Percentiles rank a stretch among this genome's conserved stretches.
phyloP scores from a whole-genome alignment of 2,888 invertebrate genomes.

The Fragum whitleyi region DNA sequence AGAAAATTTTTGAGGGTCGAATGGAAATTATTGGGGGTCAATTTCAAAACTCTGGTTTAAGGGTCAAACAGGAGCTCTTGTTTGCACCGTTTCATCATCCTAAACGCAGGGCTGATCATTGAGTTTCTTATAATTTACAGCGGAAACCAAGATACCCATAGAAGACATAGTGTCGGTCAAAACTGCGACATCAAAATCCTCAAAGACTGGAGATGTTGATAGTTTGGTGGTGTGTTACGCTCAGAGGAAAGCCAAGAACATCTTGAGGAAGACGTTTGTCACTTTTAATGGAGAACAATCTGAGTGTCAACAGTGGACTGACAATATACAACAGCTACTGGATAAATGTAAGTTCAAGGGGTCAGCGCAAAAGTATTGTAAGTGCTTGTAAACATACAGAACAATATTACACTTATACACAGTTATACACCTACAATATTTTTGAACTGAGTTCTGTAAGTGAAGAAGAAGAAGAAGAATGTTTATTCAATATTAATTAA shows the following conservation, averaged over 20 bases:
- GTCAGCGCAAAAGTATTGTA: not conserved
- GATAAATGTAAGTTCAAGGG: conserved; percentile 22
- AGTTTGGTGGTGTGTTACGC: conserved; percentile 28
- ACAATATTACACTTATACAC: not conserved
- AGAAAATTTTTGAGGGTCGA: no score
- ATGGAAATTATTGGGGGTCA: no score
- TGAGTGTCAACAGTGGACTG: conserved; percentile 20
- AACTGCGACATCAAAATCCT: not conserved
- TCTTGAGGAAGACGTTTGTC: conserved; percentile 2
- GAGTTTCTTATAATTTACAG: conserved; percentile 1
- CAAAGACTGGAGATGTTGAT: not conserved
- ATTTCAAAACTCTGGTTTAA: no score
- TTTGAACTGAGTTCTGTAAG: no score
- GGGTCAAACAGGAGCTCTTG: no score
- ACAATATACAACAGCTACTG: not conserved
- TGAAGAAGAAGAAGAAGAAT: no score
- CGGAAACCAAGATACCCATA: not conserved
- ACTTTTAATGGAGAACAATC: conserved; percentile 8
- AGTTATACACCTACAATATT: not conserved
- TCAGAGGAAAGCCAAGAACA: conserved; percentile 14
- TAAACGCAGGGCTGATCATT: no score
- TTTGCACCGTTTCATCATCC: no score
- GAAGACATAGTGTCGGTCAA: conserved; percentile 17
- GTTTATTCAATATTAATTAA: no score
- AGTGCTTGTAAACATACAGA: not conserved